Conservation (phyloP, 2,113 vertebrate species). For the Epinephelus cyanopodus region DNA sequence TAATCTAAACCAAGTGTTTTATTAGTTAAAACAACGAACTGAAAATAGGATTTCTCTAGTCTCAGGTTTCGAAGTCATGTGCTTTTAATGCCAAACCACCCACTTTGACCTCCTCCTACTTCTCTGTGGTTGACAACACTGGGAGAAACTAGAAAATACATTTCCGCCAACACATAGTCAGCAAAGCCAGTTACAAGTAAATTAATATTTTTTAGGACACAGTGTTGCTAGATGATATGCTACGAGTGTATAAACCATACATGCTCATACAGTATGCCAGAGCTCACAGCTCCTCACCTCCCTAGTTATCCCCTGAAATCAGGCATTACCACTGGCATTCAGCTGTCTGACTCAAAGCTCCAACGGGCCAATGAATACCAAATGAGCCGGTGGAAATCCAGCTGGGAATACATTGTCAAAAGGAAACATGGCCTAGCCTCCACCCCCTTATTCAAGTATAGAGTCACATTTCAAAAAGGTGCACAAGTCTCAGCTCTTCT, state of each 20-base stretch:
- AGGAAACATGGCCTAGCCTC: slow-evolving; percentile 24
- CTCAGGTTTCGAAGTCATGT: neutral
- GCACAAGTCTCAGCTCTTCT: slow-evolving; percentile 28
- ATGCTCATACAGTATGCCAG: neutral
- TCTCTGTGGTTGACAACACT: neutral
- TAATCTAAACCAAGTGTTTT: neutral
- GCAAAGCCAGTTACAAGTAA: neutral
- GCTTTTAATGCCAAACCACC: neutral
- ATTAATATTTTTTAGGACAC: neutral
- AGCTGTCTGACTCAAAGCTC: slow-evolving; percentile 52
- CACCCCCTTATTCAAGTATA: slow-evolving; percentile 15
- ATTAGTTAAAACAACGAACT: neutral
- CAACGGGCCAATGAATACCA: slow-evolving; percentile 50
- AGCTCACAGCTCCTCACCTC: slow-evolving; percentile 21
- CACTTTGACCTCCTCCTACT: neutral
- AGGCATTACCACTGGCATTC: slow-evolving; percentile 51
- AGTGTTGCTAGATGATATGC: neutral
- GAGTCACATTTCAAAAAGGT: slow-evolving; percentile 48
- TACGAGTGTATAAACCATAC: neutral
- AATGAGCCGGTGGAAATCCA: slow-evolving; percentile 60
- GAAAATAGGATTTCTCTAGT: neutral
- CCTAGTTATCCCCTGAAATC: slow-evolving; percentile 46
- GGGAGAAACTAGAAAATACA: neutral
- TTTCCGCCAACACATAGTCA: neutral
- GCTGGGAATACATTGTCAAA: slow-evolving; percentile 54